A percentile compares a stretch with the other conserved stretches of the same genome.
Evolutionary conservation across 2,113 vertebrate species (phyloP).

Genomic region (Albula goreensis): DNA sequence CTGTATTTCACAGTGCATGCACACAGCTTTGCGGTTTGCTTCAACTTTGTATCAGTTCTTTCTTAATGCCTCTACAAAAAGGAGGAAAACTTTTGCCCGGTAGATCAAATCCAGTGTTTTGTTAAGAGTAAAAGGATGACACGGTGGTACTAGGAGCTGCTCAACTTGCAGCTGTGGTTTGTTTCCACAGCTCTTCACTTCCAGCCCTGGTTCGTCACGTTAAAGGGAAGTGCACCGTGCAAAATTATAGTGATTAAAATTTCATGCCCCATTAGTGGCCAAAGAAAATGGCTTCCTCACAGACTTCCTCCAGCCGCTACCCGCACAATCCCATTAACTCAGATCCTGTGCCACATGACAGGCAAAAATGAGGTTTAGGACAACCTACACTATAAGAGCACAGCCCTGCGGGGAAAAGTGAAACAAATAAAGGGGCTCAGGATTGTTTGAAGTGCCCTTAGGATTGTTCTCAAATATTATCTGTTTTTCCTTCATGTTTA

Average conservation of each 20-base stretch:
- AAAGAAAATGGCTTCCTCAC: neutral
- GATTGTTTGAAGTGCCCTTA: neutral
- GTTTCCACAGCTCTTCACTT: neutral
- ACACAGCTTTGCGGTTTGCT: too few species aligned
- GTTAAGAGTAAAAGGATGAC: neutral
- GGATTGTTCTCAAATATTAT: neutral
- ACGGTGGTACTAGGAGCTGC: neutral
- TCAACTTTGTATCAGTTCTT: neutral
- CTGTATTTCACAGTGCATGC: neutral
- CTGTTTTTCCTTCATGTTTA: neutral
- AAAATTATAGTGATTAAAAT: slow-evolving; percentile 14
- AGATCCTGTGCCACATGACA: neutral
- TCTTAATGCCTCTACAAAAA: neutral
- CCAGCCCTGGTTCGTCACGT: neutral
- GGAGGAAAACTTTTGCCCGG: neutral
- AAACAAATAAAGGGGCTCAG: too few species aligned
- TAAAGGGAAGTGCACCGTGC: neutral
- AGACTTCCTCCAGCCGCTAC: neutral
- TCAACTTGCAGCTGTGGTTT: neutral
- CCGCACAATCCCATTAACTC: neutral
- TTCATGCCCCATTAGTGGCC: slow-evolving; percentile 20
- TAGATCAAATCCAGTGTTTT: neutral
- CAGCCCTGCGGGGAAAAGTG: neutral
- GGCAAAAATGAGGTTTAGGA: too few species aligned
- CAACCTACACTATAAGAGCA: neutral